Conservation (phyloP, 2,113 vertebrate species). For the Centropristis striata region DNA sequence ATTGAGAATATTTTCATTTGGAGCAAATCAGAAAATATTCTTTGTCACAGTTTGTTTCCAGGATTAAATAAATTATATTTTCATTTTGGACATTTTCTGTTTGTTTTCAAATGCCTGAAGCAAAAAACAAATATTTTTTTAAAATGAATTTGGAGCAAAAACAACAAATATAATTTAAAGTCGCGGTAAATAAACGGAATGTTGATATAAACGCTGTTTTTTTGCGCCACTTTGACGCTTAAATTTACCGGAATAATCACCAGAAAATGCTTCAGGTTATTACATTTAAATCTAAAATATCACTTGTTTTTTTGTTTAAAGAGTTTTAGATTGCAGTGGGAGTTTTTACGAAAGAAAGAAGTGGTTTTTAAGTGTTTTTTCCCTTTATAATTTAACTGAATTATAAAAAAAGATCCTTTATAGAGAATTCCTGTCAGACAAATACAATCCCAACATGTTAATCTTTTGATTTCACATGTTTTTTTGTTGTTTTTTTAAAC, state of each 20-base stretch:
- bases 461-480: constrained; percentile 3
- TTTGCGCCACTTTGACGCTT: neutral
- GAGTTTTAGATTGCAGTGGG: neutral
- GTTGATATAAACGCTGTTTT: neutral
- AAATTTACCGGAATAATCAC: neutral
- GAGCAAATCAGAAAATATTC: neutral
- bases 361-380: neutral
- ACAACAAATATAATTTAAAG: neutral
- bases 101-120: neutral
- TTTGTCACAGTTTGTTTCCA: constrained; percentile 43
- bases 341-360: neutral
- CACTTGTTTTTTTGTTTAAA: neutral
- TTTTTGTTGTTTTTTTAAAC: neutral
- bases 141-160: neutral
- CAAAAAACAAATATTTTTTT: neutral
- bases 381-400: neutral
- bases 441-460: neutral
- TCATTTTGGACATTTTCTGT: constrained; percentile 37
- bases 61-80: constrained; percentile 52
- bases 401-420: neutral
- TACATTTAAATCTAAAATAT: neutral
- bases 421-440: neutral
- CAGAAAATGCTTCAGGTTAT: neutral
- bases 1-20: constrained; percentile 9
- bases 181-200: too few species aligned